Evolutionary conservation across 2,888 invertebrate species (phyloP).

Genomic region (Epsilonema sp.): DNA sequence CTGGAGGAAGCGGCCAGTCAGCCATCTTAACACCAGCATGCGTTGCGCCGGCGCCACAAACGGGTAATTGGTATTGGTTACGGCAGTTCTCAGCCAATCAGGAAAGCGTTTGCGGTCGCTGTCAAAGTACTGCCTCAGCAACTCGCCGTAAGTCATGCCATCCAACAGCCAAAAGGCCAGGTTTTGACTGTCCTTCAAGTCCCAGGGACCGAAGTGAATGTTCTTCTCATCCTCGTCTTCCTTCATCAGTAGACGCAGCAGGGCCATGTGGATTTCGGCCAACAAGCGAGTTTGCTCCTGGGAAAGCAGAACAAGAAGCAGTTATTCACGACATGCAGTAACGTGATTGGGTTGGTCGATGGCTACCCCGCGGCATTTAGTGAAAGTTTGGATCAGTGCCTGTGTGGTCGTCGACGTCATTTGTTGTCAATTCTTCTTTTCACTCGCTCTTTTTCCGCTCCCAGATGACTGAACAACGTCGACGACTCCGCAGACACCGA

Average conservation of each 20-base stretch:
- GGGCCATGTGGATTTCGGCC: conserved; percentile 77
- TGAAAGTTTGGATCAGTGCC: no score
- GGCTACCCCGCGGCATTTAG: no score
- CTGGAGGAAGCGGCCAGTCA: conserved; percentile 80
- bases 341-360: no score
- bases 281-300: conserved; percentile 66
- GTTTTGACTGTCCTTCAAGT: conserved; percentile 91
- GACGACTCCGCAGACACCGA: no score
- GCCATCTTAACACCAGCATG: conserved; percentile 59
- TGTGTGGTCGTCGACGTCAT: no score
- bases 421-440: no score
- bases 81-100: conserved; percentile 14
- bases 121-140: conserved; percentile 16
- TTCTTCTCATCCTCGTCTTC: conserved; percentile 71
- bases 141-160: conserved; percentile 87
- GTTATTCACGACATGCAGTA: no score
- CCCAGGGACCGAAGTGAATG: conserved; percentile 81
- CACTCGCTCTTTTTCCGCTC: no score
- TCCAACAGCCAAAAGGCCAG: conserved; percentile 77
- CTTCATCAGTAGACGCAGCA: conserved; percentile 54
- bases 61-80: conserved; percentile 43
- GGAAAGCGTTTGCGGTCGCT: conserved; percentile 13
- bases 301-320: no score
- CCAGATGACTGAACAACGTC: no score
- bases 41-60: conserved; percentile 57